Evolutionary conservation across 2,888 invertebrate species (phyloP).

Genomic region (Noctua janthe): DNA sequence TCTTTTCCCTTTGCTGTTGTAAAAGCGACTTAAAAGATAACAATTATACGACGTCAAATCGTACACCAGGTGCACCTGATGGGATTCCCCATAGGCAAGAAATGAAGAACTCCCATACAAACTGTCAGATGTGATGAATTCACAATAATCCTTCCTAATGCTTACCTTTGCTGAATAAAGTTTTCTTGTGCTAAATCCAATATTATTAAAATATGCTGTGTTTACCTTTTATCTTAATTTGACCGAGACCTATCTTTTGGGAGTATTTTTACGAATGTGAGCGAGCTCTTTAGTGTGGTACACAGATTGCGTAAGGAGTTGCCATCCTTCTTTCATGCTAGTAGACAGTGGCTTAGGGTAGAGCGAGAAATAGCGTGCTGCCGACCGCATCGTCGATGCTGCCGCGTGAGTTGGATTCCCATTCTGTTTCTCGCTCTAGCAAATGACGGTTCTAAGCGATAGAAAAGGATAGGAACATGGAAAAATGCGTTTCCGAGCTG

Average conservation of each 20-base stretch:
- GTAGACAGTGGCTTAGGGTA: neutral
- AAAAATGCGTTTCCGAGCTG: neutral
- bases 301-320: too few species aligned
- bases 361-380: neutral
- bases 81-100: neutral
- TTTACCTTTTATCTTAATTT: too few species aligned
- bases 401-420: neutral
- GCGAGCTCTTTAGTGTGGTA: too few species aligned
- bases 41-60: conserved; percentile 1
- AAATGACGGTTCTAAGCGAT: neutral
- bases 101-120: neutral
- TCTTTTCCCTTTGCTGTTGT: conserved; percentile 5
- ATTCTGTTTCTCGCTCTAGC: neutral
- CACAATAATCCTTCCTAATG: too few species aligned
- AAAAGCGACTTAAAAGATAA: conserved; percentile 23
- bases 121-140: too few species aligned
- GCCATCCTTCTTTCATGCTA: too few species aligned
- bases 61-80: neutral
- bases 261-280: too few species aligned
- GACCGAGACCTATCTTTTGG: too few species aligned
- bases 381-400: neutral
- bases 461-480: neutral
- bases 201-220: too few species aligned
- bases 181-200: too few species aligned
- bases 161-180: too few species aligned